Conservation (phyloP, 2,113 vertebrate genomes). For the Diphyllodes magnificus region DNA sequence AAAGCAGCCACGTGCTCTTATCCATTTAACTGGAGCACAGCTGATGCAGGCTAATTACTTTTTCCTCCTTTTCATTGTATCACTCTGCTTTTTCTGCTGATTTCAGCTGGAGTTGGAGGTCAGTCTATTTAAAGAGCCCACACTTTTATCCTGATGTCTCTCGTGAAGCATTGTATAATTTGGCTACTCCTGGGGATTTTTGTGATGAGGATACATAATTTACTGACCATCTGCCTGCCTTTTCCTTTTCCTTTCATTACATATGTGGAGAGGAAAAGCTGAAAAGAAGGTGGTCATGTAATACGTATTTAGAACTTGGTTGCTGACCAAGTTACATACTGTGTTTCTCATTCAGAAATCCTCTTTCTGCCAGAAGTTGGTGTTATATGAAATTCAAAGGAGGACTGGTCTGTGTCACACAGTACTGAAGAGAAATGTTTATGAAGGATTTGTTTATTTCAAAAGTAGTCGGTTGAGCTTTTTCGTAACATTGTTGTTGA, state of each 20-base stretch:
- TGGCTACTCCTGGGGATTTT: neutral
- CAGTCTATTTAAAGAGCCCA: slow-evolving; percentile 49
- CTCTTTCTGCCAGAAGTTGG: neutral
- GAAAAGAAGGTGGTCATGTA: neutral
- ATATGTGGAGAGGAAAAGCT: neutral
- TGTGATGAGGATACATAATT: neutral
- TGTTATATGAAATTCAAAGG: neutral
- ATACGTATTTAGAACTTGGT: neutral
- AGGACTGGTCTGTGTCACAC: neutral
- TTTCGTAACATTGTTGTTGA: neutral
- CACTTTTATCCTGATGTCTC: slow-evolving; percentile 7
- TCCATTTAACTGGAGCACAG: slow-evolving; percentile 13
- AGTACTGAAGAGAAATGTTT: neutral
- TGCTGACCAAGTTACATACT: neutral
- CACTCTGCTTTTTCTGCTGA: slow-evolving; percentile 28
- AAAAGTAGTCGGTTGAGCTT: neutral
- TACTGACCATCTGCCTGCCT: slow-evolving; percentile 14
- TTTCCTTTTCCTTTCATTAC: neutral
- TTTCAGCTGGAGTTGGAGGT: slow-evolving; percentile 60
- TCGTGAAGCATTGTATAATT: slow-evolving; percentile 24
- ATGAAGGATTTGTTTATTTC: neutral
- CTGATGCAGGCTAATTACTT: slow-evolving; percentile 29
- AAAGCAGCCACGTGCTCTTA: slow-evolving; percentile 24
- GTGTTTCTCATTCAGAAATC: neutral
- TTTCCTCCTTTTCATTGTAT: neutral